Evolutionary conservation across 1,140 invertebrate species (phyloP).

Genomic region (Pachypeltis micranthus): DNA sequence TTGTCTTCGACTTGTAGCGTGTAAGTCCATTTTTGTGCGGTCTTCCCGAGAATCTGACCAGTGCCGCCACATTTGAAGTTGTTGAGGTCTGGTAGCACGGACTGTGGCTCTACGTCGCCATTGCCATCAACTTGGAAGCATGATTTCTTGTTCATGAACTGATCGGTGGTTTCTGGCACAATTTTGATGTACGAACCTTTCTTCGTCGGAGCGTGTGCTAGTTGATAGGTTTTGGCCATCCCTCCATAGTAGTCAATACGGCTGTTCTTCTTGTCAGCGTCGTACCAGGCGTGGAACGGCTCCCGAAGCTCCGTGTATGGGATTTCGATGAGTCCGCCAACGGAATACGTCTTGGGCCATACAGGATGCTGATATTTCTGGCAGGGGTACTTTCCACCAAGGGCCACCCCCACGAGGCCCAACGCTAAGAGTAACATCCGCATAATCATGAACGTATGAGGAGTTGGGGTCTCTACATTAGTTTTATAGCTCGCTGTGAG

Average conservation of each 20-base stretch:
- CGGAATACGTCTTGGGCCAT: background rate
- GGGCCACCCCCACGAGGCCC: background rate
- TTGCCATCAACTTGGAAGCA: constrained; percentile 77
- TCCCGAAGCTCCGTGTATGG: constrained; percentile 87
- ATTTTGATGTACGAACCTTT: constrained; percentile 73
- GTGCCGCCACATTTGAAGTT: background rate
- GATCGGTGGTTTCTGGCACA: constrained; percentile 71
- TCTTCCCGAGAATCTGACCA: constrained; percentile 30
- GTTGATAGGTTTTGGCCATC: constrained; percentile 80
- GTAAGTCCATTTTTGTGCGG: constrained; percentile 59
- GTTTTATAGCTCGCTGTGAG: no score
- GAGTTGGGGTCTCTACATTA: no score
- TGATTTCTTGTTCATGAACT: constrained; percentile 51
- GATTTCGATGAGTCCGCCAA: constrained; percentile 62
- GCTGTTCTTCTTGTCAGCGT: constrained; percentile 56
- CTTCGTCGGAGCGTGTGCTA: constrained; percentile 41
- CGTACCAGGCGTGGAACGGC: constrained; percentile 81
- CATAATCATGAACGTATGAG: no score
- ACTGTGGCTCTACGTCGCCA: background rate
- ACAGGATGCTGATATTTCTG: no score
- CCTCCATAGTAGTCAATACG: constrained; percentile 92
- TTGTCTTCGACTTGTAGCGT: constrained; percentile 57
- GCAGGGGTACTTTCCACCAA: no score
- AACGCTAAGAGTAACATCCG: background rate
- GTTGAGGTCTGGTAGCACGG: background rate